A percentile compares a stretch with the other conserved stretches of the same genome.
Evolutionary conservation across 2,113 vertebrate genomes (phyloP).

Genomic region (Suricata suricatta): DNA sequence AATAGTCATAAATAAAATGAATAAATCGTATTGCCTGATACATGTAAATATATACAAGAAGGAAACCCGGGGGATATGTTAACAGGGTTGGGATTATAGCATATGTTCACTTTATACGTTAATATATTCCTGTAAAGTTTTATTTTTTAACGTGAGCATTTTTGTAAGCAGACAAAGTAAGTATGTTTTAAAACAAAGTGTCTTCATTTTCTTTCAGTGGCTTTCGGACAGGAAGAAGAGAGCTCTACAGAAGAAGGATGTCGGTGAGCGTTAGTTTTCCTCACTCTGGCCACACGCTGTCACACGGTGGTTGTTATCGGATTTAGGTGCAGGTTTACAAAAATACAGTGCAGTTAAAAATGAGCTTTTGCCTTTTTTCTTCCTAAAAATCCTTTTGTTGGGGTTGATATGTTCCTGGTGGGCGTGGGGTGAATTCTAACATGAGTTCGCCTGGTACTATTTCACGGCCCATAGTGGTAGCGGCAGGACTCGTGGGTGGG

Average conservation of each 20-base stretch:
- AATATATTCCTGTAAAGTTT: neutral
- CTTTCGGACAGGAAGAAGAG: constrained; percentile 97
- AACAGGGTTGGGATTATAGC: neutral
- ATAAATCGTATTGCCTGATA: neutral
- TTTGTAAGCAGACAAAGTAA: neutral
- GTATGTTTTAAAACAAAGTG: constrained; percentile 4
- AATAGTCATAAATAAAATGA: no score
- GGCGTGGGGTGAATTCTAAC: neutral
- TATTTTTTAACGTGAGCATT: neutral
- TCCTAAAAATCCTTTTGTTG: neutral
- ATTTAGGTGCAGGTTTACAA: neutral
- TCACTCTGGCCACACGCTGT: neutral
- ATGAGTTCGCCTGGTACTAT: neutral
- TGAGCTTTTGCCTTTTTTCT: neutral
- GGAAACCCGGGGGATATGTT: neutral
- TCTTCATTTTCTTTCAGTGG: constrained; percentile 87
- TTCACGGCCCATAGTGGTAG: neutral
- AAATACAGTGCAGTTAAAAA: neutral
- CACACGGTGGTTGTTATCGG: neutral
- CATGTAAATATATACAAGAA: neutral
- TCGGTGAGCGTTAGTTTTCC: constrained; percentile 88
- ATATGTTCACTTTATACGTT: neutral
- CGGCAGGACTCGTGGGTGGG: neutral
- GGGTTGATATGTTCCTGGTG: neutral
- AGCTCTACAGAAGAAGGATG: constrained; percentile 96